These are phyloP conservation scores for Drosophila murphyi DNA, from an alignment of 1,140 invertebrate genomes.

Conservation along the genomic window DNA sequence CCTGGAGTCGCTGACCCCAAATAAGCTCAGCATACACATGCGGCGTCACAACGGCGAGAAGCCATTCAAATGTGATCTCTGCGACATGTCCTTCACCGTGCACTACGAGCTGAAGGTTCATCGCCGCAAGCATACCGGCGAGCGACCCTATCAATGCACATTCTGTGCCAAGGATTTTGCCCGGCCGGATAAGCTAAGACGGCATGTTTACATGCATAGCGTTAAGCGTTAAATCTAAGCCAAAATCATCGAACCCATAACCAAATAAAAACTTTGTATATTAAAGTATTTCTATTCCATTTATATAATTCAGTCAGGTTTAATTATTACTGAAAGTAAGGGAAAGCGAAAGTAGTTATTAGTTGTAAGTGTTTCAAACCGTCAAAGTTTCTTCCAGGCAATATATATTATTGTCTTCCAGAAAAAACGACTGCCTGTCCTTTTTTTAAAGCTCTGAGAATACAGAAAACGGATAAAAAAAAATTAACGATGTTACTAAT, in stretches of 20 bases:
- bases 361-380: too few relatives aligned
- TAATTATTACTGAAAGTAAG: too few relatives aligned
- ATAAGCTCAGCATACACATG: constrained; percentile 87
- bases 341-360: too few relatives aligned
- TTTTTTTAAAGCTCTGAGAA: too few relatives aligned
- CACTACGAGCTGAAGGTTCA: constrained; percentile 84
- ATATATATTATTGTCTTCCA: too few relatives aligned
- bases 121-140: constrained; percentile 86
- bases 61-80: constrained; percentile 81
- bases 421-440: too few relatives aligned
- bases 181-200: constrained; percentile 86
- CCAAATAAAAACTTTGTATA: constrained; percentile 7
- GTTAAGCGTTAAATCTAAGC: constrained; percentile 37
- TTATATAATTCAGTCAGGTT: too few relatives aligned
- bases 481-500: too few relatives aligned
- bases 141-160: constrained; percentile 86
- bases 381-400: too few relatives aligned
- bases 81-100: constrained; percentile 78
- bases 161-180: constrained; percentile 85
- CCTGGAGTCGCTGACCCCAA: constrained; percentile 86
- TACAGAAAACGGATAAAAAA: too few relatives aligned
- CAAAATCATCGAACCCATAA: background rate
- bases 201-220: constrained; percentile 87
- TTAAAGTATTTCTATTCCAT: background rate
- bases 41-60: constrained; percentile 85